Percentiles rank a stretch among this genome's conserved stretches.
These are phyloP conservation scores for Eubucco bourcierii DNA, from an alignment of 2,113 vertebrate genomes.

Conservation along the genomic window DNA sequence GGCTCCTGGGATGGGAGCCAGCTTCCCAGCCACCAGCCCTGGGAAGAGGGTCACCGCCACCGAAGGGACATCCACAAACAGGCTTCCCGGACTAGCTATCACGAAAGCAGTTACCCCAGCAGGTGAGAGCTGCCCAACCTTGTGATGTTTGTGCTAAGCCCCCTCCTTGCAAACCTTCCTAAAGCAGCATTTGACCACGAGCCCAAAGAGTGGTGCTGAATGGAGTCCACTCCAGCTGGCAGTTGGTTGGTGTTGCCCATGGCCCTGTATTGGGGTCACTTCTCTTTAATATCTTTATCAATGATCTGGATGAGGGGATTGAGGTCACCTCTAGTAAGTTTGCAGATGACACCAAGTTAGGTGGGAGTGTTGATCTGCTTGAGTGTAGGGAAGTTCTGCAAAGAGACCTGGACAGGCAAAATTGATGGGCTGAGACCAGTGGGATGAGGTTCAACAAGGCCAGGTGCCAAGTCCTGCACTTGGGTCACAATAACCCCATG, in stretches of 20 bases:
- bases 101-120: not conserved
- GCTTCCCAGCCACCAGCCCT: not conserved
- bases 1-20: slow-evolving; percentile 27
- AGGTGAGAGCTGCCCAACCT: slow-evolving; percentile 49
- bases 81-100: not conserved
- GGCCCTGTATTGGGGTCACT: not conserved
- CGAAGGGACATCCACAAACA: not conserved
- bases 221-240: not conserved
- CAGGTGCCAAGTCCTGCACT: not conserved
- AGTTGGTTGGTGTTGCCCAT: not conserved
- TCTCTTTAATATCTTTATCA: not conserved
- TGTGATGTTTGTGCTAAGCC: accelerated
- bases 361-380: not conserved
- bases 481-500: not conserved
- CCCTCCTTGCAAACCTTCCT: not conserved
- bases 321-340: not conserved
- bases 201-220: not conserved
- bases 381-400: not conserved
- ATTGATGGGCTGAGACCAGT: not conserved
- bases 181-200: not conserved
- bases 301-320: not conserved
- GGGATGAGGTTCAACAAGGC: not conserved
- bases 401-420: not conserved
- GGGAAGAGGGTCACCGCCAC: not conserved
- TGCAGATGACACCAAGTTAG: not conserved